Conservation (phyloP, 2,888 invertebrate species). For the Pinctada fucata region DNA sequence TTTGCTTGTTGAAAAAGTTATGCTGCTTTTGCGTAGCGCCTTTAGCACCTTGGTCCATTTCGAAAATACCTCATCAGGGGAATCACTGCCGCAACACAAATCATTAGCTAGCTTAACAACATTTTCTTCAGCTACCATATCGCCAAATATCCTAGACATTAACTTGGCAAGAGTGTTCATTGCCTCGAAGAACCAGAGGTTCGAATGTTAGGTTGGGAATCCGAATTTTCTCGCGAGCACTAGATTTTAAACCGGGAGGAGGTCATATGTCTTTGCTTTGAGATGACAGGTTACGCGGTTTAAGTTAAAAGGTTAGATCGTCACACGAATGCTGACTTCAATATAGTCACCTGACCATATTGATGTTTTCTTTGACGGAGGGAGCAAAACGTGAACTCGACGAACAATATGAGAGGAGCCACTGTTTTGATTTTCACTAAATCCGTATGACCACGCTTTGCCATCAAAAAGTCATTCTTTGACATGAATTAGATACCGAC, state of each 20-base stretch:
- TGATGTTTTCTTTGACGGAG: background rate
- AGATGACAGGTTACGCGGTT: background rate
- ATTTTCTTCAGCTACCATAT: background rate
- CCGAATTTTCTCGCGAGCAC: background rate
- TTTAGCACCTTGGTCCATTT: no score
- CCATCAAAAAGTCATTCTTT: background rate
- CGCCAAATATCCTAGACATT: conserved; percentile 12
- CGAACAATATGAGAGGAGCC: background rate
- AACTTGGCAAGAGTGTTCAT: background rate
- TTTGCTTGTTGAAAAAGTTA: no score
- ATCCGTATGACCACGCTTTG: background rate
- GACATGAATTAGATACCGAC: background rate
- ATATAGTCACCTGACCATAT: background rate
- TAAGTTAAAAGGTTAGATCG: background rate
- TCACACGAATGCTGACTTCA: background rate
- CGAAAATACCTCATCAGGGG: background rate
- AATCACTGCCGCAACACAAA: background rate
- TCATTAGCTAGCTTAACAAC: background rate
- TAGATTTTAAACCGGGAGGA: background rate
- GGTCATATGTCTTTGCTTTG: background rate
- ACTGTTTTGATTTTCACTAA: background rate
- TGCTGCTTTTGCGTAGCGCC: no score
- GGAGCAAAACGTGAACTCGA: background rate
- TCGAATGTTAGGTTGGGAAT: background rate
- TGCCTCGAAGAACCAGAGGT: background rate